Conservation (phyloP, 2,888 invertebrate genomes). For the Hofmannophila pseudospretella region DNA sequence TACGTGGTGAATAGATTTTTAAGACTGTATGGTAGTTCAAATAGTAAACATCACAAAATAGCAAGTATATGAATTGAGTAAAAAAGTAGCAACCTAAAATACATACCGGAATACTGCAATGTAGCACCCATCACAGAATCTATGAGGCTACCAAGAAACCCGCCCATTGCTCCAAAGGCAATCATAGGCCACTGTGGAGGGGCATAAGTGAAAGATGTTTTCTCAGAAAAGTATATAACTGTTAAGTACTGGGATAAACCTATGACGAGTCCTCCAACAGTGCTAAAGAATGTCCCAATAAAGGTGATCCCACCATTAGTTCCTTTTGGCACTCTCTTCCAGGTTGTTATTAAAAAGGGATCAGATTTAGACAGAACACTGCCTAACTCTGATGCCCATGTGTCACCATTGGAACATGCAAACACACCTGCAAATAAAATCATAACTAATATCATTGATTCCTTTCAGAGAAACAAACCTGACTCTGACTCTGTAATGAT, state of each 20-base stretch:
- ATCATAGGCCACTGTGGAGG: conserved; percentile 90
- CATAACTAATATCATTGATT: too few relatives aligned
- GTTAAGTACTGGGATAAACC: conserved; percentile 85
- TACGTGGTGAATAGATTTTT: too few relatives aligned
- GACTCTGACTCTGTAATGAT: too few relatives aligned
- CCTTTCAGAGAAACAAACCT: too few relatives aligned
- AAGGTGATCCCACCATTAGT: conserved; percentile 92
- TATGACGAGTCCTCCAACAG: conserved; percentile 82
- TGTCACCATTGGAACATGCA: conserved; percentile 91
- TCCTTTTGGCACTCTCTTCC: conserved; percentile 87
- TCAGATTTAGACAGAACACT: conserved; percentile 82
- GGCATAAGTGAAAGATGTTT: conserved; percentile 72
- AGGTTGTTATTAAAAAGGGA: conserved; percentile 86
- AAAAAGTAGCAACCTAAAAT: too few relatives aligned
- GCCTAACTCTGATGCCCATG: conserved; percentile 94
- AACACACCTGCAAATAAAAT: conserved; percentile 78
- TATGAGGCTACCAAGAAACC: conserved; percentile 87
- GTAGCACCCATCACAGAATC: conserved; percentile 92
- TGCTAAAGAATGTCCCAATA: conserved; percentile 75
- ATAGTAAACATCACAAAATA: too few relatives aligned
- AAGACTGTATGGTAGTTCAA: too few relatives aligned
- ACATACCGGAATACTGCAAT: conserved; percentile 89
- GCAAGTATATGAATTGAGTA: too few relatives aligned
- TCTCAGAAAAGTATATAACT: conserved; percentile 80
- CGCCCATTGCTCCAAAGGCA: conserved; percentile 83